Percentiles rank a stretch among this genome's conserved stretches.
phyloP scores from a whole-genome alignment of 2,888 invertebrate species.

The Standfussiana lucernea region DNA sequence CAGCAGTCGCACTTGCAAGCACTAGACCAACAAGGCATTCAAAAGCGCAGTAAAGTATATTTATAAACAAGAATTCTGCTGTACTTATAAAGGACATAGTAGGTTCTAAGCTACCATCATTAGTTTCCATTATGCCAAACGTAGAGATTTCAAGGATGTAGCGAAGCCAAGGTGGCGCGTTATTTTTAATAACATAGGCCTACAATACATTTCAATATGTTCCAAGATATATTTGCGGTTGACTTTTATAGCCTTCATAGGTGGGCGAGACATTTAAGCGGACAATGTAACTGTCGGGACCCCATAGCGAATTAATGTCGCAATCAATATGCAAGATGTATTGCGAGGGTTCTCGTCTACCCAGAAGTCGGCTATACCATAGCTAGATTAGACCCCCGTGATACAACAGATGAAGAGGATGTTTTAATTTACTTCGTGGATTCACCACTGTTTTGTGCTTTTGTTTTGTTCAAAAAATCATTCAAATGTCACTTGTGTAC shows the following conservation, averaged over 20 bases:
- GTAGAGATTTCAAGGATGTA: not conserved
- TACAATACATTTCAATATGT: slow-evolving; percentile 19
- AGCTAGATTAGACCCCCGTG: slow-evolving; percentile 27
- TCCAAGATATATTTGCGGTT: slow-evolving; percentile 26
- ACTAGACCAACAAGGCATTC: no score
- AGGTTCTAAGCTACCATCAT: not conserved
- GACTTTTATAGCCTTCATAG: slow-evolving; percentile 51
- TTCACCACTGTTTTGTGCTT: not conserved
- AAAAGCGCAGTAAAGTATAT: not conserved
- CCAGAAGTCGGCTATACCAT: slow-evolving; percentile 22
- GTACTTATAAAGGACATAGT: not conserved
- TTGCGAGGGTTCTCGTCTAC: slow-evolving; percentile 15
- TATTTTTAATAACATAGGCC: slow-evolving; percentile 8
- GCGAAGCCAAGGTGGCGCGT: not conserved
- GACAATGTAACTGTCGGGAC: slow-evolving; percentile 55
- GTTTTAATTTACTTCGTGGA: not conserved
- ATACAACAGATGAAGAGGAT: not conserved
- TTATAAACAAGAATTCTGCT: not conserved
- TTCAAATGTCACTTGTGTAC: no score
- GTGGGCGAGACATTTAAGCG: slow-evolving; percentile 56
- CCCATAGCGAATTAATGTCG: slow-evolving; percentile 65
- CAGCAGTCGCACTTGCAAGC: no score
- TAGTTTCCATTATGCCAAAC: not conserved
- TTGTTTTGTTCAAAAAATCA: no score
- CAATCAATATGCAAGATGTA: slow-evolving; percentile 71